Percentiles rank a stretch among this genome's conserved stretches.
Conservation (phyloP, 1,140 invertebrate genomes). For the Nasonia giraulti region DNA sequence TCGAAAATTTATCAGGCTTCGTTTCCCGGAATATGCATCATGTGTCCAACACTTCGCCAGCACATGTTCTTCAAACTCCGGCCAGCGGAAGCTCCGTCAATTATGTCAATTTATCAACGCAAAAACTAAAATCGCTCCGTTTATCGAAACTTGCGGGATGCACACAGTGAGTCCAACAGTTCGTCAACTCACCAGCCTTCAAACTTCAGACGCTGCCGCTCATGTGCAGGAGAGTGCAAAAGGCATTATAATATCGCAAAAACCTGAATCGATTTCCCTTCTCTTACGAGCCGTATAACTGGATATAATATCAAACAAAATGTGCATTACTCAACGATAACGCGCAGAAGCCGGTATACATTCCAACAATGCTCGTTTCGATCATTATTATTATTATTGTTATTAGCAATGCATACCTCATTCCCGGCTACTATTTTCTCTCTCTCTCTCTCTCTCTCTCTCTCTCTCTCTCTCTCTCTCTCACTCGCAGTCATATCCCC, state of each 20-base stretch:
- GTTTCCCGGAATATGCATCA: background rate
- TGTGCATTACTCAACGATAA: too few relatives aligned
- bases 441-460: background rate
- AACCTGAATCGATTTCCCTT: background rate
- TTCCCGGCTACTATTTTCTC: background rate
- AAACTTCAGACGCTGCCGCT: background rate
- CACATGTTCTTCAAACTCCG: constrained; percentile 4
- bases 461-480: background rate
- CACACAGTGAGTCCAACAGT: background rate
- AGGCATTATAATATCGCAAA: background rate
- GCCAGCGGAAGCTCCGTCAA: background rate
- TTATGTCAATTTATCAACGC: background rate
- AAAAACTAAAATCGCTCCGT: constrained; percentile 1
- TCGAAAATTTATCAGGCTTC: constrained; percentile 14
- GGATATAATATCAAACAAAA: too few relatives aligned
- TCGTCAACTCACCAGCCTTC: background rate
- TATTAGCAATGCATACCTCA: background rate
- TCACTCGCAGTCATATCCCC: background rate
- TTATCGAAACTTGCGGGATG: background rate
- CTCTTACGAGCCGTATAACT: too few relatives aligned
- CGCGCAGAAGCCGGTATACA: too few relatives aligned
- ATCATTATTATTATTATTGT: too few relatives aligned
- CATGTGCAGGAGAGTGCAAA: too few relatives aligned
- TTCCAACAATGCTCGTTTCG: background rate
- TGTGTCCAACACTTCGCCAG: background rate